Conservation (phyloP, 2,797 vertebrate genomes). For the Hybognathus amarus region DNA sequence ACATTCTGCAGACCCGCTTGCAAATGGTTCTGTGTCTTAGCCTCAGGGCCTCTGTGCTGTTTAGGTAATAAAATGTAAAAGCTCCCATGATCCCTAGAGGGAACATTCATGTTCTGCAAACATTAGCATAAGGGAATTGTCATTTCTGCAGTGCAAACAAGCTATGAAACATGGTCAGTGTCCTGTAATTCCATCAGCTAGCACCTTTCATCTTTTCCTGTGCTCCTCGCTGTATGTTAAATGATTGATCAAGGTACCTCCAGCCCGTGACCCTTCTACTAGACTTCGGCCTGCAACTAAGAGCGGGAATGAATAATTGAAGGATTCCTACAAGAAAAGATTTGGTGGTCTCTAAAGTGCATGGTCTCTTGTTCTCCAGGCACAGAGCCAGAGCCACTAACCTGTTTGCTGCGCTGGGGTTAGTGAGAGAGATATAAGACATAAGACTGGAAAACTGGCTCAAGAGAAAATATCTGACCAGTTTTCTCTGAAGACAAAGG, state of each 20-base stretch:
- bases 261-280: not conserved
- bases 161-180: slow-evolving; percentile 57
- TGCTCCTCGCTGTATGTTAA: slow-evolving; percentile 30
- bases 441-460: no score
- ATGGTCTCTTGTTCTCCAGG: not conserved
- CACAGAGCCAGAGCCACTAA: not conserved
- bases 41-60: slow-evolving; percentile 56
- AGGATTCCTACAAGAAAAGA: slow-evolving; percentile 10
- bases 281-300: slow-evolving; percentile 17
- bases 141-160: slow-evolving; percentile 53
- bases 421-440: not conserved
- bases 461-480: no score
- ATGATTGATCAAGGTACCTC: slow-evolving; percentile 43
- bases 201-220: slow-evolving; percentile 22
- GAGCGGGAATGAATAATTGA: slow-evolving; percentile 22
- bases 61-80: slow-evolving; percentile 66
- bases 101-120: slow-evolving; percentile 54
- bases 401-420: not conserved
- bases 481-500: no score
- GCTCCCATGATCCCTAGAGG: slow-evolving; percentile 57
- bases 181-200: slow-evolving; percentile 46
- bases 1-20: slow-evolving; percentile 59
- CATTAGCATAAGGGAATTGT: slow-evolving; percentile 62
- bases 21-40: slow-evolving; percentile 62
- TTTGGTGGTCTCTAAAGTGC: slow-evolving; percentile 27